Evolutionary conservation across 1,140 invertebrate species (phyloP).

Genomic region (Camponotus pennsylvanicus): DNA sequence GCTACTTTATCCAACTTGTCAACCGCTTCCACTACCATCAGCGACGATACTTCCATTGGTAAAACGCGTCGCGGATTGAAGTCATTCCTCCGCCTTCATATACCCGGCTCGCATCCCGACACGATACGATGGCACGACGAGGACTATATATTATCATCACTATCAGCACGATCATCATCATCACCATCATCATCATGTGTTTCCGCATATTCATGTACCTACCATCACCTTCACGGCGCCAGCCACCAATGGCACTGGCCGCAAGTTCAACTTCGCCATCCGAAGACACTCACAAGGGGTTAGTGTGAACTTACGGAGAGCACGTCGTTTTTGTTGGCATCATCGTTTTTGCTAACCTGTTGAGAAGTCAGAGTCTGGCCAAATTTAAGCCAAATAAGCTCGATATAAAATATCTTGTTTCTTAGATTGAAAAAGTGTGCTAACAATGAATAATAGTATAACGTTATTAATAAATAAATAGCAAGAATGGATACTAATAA

Average conservation of each 20-base stretch:
- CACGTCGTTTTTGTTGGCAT: slow-evolving; percentile 51
- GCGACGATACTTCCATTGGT: slow-evolving; percentile 18
- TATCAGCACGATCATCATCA: slow-evolving; percentile 78
- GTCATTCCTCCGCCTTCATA: slow-evolving; percentile 84
- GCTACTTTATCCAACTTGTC: slow-evolving; percentile 70
- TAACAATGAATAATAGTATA: background rate
- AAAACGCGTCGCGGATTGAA: slow-evolving; percentile 72
- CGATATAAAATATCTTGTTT: background rate
- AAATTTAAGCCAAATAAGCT: background rate
- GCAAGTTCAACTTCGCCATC: slow-evolving; percentile 87
- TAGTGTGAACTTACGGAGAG: slow-evolving; percentile 77
- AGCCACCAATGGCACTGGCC: slow-evolving; percentile 80
- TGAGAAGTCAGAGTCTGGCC: slow-evolving; percentile 11
- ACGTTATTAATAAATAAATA: slow-evolving; percentile 11
- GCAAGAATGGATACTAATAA: background rate
- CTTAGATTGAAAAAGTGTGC: background rate
- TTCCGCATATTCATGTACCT: slow-evolving; percentile 86
- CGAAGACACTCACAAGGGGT: slow-evolving; percentile 87
- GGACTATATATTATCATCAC: slow-evolving; percentile 47
- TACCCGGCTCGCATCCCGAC: slow-evolving; percentile 77
- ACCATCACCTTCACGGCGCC: slow-evolving; percentile 85
- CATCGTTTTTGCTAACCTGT: background rate
- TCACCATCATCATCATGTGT: slow-evolving; percentile 74
- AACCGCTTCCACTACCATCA: slow-evolving; percentile 37
- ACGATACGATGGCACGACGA: slow-evolving; percentile 34